These are phyloP conservation scores for Sclerodermus sp. DNA, from an alignment of 2,888 invertebrate genomes.

Conservation along the genomic window DNA sequence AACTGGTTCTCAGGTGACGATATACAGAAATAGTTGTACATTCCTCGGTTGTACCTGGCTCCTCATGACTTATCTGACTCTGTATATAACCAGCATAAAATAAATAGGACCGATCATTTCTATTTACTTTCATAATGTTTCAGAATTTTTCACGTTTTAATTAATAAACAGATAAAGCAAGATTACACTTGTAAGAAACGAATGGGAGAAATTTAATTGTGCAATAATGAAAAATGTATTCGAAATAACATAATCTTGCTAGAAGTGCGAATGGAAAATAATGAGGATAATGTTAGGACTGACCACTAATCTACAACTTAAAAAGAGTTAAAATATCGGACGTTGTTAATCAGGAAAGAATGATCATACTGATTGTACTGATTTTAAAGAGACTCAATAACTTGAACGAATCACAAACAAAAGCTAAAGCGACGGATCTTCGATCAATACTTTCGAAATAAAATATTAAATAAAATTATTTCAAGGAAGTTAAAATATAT, in stretches of 20 bases:
- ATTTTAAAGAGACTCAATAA: conserved; percentile 1
- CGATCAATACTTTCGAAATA: conserved; percentile 3
- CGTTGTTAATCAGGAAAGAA: conserved; percentile 14
- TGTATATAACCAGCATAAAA: conserved; percentile 29
- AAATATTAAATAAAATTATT: not conserved
- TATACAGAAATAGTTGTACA: conserved; percentile 30
- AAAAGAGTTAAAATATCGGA: not conserved
- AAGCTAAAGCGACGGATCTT: conserved; percentile 28
- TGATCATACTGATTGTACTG: conserved; percentile 16
- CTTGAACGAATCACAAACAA: conserved; percentile 6
- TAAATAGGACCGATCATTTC: not conserved
- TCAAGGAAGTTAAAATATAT: not conserved
- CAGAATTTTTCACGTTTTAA: too few relatives aligned
- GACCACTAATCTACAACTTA: not conserved
- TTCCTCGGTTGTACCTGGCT: conserved; percentile 29
- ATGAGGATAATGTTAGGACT: too few relatives aligned
- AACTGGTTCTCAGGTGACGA: conserved; percentile 35
- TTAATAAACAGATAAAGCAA: too few relatives aligned
- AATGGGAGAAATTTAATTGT: too few relatives aligned
- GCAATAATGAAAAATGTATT: too few relatives aligned
- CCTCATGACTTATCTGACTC: conserved; percentile 27
- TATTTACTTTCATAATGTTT: not conserved
- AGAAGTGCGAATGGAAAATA: too few relatives aligned
- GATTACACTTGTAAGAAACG: too few relatives aligned
- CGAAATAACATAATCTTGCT: too few relatives aligned